Conservation (phyloP, 2,888 invertebrate genomes). For the Cybosia mesomella region DNA sequence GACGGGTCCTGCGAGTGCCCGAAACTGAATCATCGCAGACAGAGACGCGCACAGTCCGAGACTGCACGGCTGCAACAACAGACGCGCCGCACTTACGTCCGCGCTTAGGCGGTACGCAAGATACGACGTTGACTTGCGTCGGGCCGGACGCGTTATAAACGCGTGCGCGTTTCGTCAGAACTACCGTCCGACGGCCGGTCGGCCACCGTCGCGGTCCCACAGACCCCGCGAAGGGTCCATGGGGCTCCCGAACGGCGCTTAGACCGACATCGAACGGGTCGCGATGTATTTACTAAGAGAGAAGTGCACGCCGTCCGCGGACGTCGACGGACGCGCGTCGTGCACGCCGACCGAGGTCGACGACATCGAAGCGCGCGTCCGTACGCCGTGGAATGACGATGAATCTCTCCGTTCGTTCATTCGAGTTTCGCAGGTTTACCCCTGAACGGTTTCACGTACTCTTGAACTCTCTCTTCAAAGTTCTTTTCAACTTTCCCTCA, state of each 20-base stretch:
- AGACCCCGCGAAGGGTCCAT: neutral
- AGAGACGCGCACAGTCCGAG: slow-evolving; percentile 65
- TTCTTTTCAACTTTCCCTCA: slow-evolving; percentile 88
- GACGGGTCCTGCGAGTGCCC: slow-evolving; percentile 89
- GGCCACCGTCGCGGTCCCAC: slow-evolving; percentile 23
- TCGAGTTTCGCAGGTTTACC: slow-evolving; percentile 64
- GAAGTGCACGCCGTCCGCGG: slow-evolving; percentile 60
- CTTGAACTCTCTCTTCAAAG: slow-evolving; percentile 88
- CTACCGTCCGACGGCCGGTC: slow-evolving; percentile 45
- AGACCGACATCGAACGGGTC: slow-evolving; percentile 82
- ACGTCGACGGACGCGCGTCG: slow-evolving; percentile 19
- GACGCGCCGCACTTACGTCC: slow-evolving; percentile 57
- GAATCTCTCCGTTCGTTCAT: slow-evolving; percentile 59
- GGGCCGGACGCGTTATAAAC: slow-evolving; percentile 62
- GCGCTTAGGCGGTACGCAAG: slow-evolving; percentile 62
- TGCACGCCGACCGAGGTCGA: slow-evolving; percentile 56
- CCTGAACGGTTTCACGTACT: slow-evolving; percentile 84
- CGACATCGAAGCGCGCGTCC: slow-evolving; percentile 43
- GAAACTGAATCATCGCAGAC: slow-evolving; percentile 75
- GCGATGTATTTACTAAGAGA: slow-evolving; percentile 83
- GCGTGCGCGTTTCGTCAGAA: slow-evolving; percentile 53
- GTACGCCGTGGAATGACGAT: slow-evolving; percentile 26
- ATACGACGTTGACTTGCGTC: slow-evolving; percentile 59
- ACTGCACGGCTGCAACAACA: slow-evolving; percentile 60
- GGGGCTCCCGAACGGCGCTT: slow-evolving; percentile 53